Conservation (phyloP, 2,888 invertebrate genomes). For the Drepana falcataria region DNA sequence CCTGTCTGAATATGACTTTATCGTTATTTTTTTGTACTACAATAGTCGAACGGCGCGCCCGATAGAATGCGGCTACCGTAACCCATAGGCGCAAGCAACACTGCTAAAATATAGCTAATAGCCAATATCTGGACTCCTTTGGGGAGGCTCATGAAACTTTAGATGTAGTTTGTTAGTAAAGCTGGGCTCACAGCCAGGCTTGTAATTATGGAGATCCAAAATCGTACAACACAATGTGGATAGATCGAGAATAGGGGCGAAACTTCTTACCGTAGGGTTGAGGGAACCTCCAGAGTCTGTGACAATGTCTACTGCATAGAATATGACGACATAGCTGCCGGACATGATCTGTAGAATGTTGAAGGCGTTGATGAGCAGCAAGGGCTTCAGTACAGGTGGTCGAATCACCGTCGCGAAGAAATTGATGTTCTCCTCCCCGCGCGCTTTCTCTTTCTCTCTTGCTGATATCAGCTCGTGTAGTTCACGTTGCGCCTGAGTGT, state of each 20-base stretch:
- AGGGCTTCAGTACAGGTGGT: constrained; percentile 83
- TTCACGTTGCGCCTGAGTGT: constrained; percentile 77
- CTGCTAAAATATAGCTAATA: too few relatives aligned
- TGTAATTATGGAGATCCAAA: too few relatives aligned
- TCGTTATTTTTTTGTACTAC: too few relatives aligned
- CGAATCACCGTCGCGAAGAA: constrained; percentile 76
- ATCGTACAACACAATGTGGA: too few relatives aligned
- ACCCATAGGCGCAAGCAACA: too few relatives aligned
- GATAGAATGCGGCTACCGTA: too few relatives aligned
- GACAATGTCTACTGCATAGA: constrained; percentile 87
- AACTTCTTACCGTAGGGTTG: constrained; percentile 49
- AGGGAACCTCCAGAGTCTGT: constrained; percentile 75
- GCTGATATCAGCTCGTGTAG: constrained; percentile 80
- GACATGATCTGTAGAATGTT: constrained; percentile 85
- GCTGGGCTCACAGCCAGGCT: too few relatives aligned
- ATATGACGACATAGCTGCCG: constrained; percentile 87
- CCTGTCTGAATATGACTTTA: too few relatives aligned
- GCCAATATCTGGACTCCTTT: too few relatives aligned
- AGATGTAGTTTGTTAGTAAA: too few relatives aligned
- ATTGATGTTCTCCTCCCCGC: constrained; percentile 61
- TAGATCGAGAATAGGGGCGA: not conserved
- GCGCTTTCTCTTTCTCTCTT: constrained; percentile 76
- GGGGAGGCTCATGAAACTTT: too few relatives aligned
- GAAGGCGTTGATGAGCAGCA: constrained; percentile 85
- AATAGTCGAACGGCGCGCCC: too few relatives aligned